Evolutionary conservation across 2,888 invertebrate species (phyloP), one percentile per base, ranked within the genome.

Genomic region (Phalera bucephala): DNA sequence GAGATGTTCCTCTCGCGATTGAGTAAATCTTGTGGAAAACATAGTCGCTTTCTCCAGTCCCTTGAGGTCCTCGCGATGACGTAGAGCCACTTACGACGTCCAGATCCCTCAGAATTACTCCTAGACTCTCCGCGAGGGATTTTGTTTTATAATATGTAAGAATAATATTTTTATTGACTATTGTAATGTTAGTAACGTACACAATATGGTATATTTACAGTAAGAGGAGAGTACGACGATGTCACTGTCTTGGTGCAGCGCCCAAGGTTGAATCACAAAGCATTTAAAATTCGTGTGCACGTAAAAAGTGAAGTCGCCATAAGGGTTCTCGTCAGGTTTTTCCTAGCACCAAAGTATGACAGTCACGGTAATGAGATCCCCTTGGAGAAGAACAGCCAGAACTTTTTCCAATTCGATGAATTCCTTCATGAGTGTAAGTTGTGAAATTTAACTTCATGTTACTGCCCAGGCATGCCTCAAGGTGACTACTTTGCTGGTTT

Each of bases 331-430:
- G 89, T 95, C 3, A 92, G 91, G 44, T 81, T 93, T 39, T 95
- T 92, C 91, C 63, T 95, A 21, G 94, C 93, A 34, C 95, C 95
- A 4, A 94, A 93, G 75, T 92, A 91, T 65, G 93, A 94, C 62
- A 89, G 91, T 57, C 73, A 83, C 32, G 91, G 90, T 21, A 77
- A 83, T 36, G 74, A 83, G 37, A 76, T 92, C 20, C 88, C 92
- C 52, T 79, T 93, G 20, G 76, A 87, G 33, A 61, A 86, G n/a
- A 91, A 91, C 71, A 82, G 88, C 17, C 68, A 91, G 33, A 91
- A 93, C 74, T 93, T 93, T 70, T 90, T 91, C 53, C 76, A 91
- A 57, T 62, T 93, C 5, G 93, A 93, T 56, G 82, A 91, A 48
- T 92, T 92, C 71, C 57, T 80, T 20, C 71, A 86, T 42, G 80